Percentiles rank a stretch among this genome's conserved stretches.
Evolutionary conservation across 2,113 vertebrate species (phyloP).

Genomic region (Hylia prasina): DNA sequence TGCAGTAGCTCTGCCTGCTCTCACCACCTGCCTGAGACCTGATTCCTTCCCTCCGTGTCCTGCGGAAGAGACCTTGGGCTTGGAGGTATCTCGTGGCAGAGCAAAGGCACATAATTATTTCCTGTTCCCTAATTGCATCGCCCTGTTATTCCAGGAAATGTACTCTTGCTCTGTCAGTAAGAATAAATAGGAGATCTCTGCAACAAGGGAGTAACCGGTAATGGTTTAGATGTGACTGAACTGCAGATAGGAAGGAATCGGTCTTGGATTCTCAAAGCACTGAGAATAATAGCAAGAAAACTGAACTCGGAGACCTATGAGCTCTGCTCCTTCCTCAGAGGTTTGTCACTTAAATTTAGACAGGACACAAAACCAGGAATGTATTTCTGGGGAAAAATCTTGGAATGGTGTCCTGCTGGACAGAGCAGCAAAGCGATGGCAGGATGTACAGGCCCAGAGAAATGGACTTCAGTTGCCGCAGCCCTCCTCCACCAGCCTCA

Average conservation of each 20-base stretch:
- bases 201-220: conserved; percentile 18
- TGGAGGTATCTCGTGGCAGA: neutral
- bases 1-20: neutral
- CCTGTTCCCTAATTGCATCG: conserved; percentile 31
- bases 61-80: conserved; percentile 13
- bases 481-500: fast-evolving
- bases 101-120: conserved; percentile 40
- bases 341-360: neutral
- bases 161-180: conserved; percentile 33
- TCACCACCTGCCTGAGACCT: neutral
- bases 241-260: neutral
- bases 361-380: neutral
- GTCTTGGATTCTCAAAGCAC: neutral
- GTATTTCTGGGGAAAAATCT: neutral
- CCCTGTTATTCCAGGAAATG: conserved; percentile 50
- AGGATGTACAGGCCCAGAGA: neutral
- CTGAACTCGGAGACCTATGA: neutral
- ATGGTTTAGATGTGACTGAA: conserved; percentile 37
- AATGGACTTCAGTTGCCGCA: neutral
- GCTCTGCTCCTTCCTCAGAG: neutral
- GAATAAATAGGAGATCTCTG: conserved; percentile 41
- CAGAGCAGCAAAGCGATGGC: fast-evolving
- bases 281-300: neutral
- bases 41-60: neutral
- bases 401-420: neutral